Evolutionary conservation across 2,113 vertebrate genomes (phyloP).

Genomic region (Strix aluco): DNA sequence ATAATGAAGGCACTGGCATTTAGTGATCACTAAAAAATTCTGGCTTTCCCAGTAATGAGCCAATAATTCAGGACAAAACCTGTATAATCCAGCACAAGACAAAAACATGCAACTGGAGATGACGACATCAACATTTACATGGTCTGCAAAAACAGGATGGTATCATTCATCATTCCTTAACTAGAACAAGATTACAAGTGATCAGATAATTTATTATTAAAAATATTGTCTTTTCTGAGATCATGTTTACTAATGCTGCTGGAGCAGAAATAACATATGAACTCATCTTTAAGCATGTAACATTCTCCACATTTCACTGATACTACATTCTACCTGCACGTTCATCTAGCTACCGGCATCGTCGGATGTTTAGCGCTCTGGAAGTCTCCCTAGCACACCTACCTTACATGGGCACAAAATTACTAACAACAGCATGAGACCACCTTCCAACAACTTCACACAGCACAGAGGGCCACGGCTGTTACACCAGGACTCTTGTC

Average conservation of each 20-base stretch:
- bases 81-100: background rate
- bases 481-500: background rate
- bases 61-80: background rate
- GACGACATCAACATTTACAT: background rate
- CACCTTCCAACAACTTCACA: background rate
- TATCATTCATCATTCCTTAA: background rate
- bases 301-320: background rate
- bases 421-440: background rate
- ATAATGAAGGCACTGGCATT: background rate
- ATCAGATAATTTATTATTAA: background rate
- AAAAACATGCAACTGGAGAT: background rate
- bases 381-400: background rate
- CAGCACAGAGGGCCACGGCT: background rate
- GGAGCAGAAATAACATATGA: background rate
- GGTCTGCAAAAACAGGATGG: background rate
- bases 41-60: background rate
- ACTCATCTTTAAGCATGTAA: background rate
- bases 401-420: background rate
- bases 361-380: background rate
- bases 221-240: background rate
- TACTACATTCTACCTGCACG: background rate
- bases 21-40: background rate
- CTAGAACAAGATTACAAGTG: background rate
- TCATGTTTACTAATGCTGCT: background rate
- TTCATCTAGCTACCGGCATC: background rate